A percentile compares a stretch with the other conserved stretches of the same genome.
These are phyloP conservation scores for Tauraco hartlaubi DNA, from an alignment of 2,797 vertebrate genomes.

Conservation along the genomic window DNA sequence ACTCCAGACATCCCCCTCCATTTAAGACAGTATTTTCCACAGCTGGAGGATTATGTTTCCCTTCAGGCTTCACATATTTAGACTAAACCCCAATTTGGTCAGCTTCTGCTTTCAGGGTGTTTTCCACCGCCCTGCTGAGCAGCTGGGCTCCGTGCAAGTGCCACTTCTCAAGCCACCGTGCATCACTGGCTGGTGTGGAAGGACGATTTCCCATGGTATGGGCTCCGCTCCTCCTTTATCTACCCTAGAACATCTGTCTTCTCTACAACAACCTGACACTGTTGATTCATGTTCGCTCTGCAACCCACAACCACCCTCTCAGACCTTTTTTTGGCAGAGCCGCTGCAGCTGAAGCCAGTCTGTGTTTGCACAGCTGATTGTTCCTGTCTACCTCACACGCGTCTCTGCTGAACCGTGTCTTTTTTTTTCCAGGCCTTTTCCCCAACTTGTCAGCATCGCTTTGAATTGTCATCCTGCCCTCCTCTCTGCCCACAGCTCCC, in stretches of 20 bases:
- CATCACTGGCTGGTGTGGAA: background rate
- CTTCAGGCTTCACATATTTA: background rate
- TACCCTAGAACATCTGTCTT: background rate
- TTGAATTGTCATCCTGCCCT: background rate
- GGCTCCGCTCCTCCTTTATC: background rate
- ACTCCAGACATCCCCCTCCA: background rate
- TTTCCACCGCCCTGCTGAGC: background rate
- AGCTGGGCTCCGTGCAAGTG: background rate
- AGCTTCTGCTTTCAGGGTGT: background rate
- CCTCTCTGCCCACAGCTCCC: background rate
- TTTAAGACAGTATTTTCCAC: background rate
- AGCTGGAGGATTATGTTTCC: background rate
- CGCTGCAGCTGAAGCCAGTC: background rate
- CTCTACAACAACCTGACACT: background rate
- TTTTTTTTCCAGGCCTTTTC: background rate
- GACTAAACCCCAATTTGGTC: background rate
- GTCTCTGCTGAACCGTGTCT: background rate
- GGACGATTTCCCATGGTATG: background rate
- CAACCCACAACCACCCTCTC: background rate
- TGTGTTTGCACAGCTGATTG: slow-evolving; percentile 44
- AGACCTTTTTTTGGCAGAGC: background rate
- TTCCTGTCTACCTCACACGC: background rate
- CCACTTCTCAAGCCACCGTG: background rate
- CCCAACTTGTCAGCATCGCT: background rate
- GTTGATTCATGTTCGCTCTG: background rate